phyloP scores from a whole-genome alignment of 1,140 invertebrate genomes.

The Heliconius congener region DNA sequence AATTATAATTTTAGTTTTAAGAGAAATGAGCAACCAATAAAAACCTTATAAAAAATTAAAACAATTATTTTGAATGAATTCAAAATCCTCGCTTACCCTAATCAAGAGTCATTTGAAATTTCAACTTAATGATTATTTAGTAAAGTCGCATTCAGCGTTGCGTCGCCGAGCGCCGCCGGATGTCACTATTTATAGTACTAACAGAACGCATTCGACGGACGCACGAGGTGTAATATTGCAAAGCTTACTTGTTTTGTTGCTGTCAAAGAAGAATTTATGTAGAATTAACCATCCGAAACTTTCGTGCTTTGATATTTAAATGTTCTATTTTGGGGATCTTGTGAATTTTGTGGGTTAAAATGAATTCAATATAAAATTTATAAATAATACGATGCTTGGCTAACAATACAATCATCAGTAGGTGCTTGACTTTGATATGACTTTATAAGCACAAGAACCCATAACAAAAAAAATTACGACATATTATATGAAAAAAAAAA shows the following conservation, averaged over 20 bases:
- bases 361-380: neutral
- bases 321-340: neutral
- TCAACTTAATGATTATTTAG: slow-evolving; percentile 35
- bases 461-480: too few species aligned
- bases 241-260: slow-evolving; percentile 22
- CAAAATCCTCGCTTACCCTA: neutral
- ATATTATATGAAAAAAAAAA: too few species aligned
- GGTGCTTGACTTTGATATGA: too few species aligned
- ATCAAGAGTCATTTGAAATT: slow-evolving; percentile 28
- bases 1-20: too few species aligned
- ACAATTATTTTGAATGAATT: neutral
- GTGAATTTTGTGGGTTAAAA: neutral
- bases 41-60: neutral
- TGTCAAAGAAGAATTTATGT: slow-evolving; percentile 11
- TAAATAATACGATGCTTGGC: too few species aligned
- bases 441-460: neutral
- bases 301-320: neutral
- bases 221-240: slow-evolving; percentile 55
- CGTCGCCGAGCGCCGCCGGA: slow-evolving; percentile 39
- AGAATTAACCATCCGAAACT: slow-evolving; percentile 10
- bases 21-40: too few species aligned
- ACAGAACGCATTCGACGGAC: slow-evolving; percentile 49
- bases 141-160: slow-evolving; percentile 40
- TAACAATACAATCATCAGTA: too few species aligned
- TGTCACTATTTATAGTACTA: slow-evolving; percentile 56